Conservation (phyloP, 2,888 invertebrate genomes). For the Sepioteuthis lessoniana region DNA sequence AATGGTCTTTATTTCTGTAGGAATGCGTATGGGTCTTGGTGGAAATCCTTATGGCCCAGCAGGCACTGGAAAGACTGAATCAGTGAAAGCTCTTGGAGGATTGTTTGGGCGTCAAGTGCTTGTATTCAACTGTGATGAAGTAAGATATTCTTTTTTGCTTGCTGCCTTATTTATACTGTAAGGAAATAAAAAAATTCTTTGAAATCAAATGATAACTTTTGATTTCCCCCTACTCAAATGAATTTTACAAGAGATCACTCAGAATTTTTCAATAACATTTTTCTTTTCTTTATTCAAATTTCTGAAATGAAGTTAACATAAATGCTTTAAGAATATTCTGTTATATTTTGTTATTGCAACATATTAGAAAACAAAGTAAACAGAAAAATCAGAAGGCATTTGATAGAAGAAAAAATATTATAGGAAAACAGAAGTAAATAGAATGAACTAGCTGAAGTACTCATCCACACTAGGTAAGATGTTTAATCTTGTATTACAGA, state of each 20-base stretch:
- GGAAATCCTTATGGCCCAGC: constrained; percentile 99
- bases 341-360: no score
- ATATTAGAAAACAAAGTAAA: no score
- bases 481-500: no score
- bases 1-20: constrained; percentile 73
- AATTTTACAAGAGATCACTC: neutral
- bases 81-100: constrained; percentile 89
- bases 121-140: constrained; percentile 88
- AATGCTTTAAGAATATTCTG: no score
- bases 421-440: no score
- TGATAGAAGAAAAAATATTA: neutral
- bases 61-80: constrained; percentile 99
- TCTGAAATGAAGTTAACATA: no score
- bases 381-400: neutral
- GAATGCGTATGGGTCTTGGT: constrained; percentile 94
- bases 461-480: no score
- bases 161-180: neutral
- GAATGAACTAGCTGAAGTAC: no score
- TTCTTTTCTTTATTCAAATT: no score
- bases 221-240: neutral
- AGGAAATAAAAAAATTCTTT: neutral
- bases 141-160: constrained; percentile 59
- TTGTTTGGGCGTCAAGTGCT: constrained; percentile 87
- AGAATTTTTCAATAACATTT: no score
- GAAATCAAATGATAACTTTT: neutral